Conservation (phyloP, 2,888 invertebrate species). For the Spodoptera exigua region DNA sequence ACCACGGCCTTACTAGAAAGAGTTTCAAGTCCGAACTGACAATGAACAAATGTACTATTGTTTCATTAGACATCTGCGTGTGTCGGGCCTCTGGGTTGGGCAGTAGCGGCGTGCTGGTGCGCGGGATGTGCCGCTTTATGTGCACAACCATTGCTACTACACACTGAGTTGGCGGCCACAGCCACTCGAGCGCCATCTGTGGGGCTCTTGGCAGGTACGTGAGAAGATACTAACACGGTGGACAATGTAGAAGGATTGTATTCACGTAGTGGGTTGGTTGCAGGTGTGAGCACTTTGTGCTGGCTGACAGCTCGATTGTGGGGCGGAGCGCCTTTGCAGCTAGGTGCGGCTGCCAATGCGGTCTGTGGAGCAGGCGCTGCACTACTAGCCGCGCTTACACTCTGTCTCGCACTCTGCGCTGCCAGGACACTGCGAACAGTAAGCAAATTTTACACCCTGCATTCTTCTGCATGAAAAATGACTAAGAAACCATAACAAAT, state of each 20-base stretch:
- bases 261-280: slow-evolving; percentile 16
- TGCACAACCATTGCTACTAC: slow-evolving; percentile 92
- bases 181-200: slow-evolving; percentile 91
- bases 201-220: slow-evolving; percentile 90
- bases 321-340: slow-evolving; percentile 90
- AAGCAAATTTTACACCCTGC: not conserved
- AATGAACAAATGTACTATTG: not conserved
- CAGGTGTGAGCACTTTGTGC: slow-evolving; percentile 91
- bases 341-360: slow-evolving; percentile 88
- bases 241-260: too few species aligned
- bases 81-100: slow-evolving; percentile 90
- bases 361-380: slow-evolving; percentile 92
- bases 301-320: slow-evolving; percentile 91
- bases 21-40: too few species aligned
- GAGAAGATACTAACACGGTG: too few species aligned
- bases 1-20: not conserved
- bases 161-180: slow-evolving; percentile 91
- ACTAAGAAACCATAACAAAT: too few species aligned
- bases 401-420: slow-evolving; percentile 91
- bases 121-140: slow-evolving; percentile 92
- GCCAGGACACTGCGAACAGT: slow-evolving; percentile 87
- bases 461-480: too few species aligned
- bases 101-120: slow-evolving; percentile 92
- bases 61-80: slow-evolving; percentile 75
- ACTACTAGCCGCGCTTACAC: slow-evolving; percentile 91